Conservation (phyloP, 1,140 invertebrate genomes). For the Phymastichus coffea region DNA sequence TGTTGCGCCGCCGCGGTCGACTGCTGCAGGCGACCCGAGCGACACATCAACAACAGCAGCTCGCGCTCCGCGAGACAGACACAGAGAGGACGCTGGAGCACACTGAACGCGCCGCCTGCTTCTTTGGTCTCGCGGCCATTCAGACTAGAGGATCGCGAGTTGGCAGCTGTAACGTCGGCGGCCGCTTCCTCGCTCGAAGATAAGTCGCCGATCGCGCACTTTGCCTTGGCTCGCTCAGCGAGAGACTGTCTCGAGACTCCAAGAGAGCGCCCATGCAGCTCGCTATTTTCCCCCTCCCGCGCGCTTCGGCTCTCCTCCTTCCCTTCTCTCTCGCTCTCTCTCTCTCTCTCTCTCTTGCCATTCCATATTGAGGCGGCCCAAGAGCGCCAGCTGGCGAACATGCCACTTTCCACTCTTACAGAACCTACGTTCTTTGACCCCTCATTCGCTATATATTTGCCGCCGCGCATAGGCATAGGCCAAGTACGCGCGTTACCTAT, state of each 20-base stretch:
- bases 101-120: no score
- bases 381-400: background rate
- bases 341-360: background rate
- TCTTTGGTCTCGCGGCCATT: no score
- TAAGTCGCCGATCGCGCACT: slow-evolving; percentile 26
- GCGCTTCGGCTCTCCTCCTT: no score
- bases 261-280: background rate
- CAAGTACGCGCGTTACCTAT: no score
- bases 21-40: slow-evolving; percentile 9
- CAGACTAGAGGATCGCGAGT: no score
- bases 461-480: slow-evolving; percentile 52
- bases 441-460: slow-evolving; percentile 37
- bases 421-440: slow-evolving; percentile 14
- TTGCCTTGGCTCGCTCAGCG: slow-evolving; percentile 29
- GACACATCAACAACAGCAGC: slow-evolving; percentile 14
- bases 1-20: background rate
- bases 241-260: slow-evolving; percentile 24
- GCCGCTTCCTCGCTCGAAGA: no score
- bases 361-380: no score
- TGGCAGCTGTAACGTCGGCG: no score
- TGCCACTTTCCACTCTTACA: background rate
- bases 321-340: slow-evolving; percentile 1
- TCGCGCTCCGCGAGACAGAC: background rate
- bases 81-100: no score
- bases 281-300: no score